Percentiles rank a stretch among this genome's conserved stretches.
Conservation (phyloP, 2,888 invertebrate genomes). For the Formica aserva region DNA sequence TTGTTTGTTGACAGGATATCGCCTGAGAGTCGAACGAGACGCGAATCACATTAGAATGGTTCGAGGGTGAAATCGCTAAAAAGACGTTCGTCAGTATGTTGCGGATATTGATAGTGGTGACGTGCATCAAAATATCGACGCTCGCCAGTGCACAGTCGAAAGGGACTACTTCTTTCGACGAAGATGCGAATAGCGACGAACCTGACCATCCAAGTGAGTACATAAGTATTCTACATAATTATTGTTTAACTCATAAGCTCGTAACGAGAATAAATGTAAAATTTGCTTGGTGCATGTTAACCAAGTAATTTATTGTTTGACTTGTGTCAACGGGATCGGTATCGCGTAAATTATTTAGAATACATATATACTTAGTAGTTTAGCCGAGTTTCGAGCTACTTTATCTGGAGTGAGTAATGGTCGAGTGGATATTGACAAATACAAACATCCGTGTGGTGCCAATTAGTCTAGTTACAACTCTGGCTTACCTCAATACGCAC, state of each 20-base stretch:
- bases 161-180: constrained; percentile 73
- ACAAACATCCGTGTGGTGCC: background rate
- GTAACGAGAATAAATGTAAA: background rate
- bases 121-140: constrained; percentile 81
- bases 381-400: constrained; percentile 25
- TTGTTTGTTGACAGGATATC: constrained; percentile 29
- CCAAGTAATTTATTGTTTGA: constrained; percentile 21
- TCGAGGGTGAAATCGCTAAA: constrained; percentile 72
- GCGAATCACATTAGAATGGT: constrained; percentile 70
- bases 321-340: background rate
- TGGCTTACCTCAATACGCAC: background rate
- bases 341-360: constrained; percentile 31
- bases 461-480: constrained; percentile 11
- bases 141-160: constrained; percentile 80
- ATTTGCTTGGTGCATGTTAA: background rate
- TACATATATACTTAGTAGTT: constrained; percentile 16
- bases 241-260: background rate
- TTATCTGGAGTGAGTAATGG: background rate
- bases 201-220: constrained; percentile 75
- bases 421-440: constrained; percentile 31
- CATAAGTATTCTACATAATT: background rate
- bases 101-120: constrained; percentile 80
- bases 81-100: constrained; percentile 79
- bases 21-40: constrained; percentile 51
- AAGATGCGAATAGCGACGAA: constrained; percentile 79